phyloP scores from a whole-genome alignment of 2,113 vertebrate species.

The Uropsilus gracilis region DNA sequence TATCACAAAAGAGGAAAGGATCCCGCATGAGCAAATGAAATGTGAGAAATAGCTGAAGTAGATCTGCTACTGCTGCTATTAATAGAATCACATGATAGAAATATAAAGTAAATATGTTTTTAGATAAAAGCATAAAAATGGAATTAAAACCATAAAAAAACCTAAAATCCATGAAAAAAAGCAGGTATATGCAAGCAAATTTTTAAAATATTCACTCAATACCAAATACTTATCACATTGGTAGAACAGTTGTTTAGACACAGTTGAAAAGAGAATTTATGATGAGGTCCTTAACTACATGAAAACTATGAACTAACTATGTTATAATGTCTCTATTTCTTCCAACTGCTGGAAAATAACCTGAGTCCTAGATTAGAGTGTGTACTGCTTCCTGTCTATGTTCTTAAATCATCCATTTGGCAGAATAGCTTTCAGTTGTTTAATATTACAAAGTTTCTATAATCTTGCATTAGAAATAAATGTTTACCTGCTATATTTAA shows the following conservation, averaged over 20 bases:
- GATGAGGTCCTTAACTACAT: background rate
- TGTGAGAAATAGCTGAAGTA: background rate
- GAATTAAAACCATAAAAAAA: background rate
- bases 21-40: background rate
- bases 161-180: background rate
- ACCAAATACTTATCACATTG: background rate
- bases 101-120: background rate
- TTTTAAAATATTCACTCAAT: background rate
- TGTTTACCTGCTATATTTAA: background rate
- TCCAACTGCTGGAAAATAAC: background rate
- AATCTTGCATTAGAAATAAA: background rate
- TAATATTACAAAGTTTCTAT: background rate
- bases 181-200: background rate
- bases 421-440: background rate
- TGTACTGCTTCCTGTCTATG: fast-evolving
- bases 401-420: background rate
- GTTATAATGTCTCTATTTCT: background rate
- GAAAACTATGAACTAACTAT: background rate
- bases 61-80: background rate
- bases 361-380: background rate
- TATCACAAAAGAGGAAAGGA: background rate
- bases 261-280: background rate
- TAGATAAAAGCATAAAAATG: background rate
- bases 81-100: background rate
- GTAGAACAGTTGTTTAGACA: background rate